Evolutionary conservation across 2,113 vertebrate species (phyloP), one percentile per base, ranked within the genome.

Genomic region (Heloderma charlesbogerti): DNA sequence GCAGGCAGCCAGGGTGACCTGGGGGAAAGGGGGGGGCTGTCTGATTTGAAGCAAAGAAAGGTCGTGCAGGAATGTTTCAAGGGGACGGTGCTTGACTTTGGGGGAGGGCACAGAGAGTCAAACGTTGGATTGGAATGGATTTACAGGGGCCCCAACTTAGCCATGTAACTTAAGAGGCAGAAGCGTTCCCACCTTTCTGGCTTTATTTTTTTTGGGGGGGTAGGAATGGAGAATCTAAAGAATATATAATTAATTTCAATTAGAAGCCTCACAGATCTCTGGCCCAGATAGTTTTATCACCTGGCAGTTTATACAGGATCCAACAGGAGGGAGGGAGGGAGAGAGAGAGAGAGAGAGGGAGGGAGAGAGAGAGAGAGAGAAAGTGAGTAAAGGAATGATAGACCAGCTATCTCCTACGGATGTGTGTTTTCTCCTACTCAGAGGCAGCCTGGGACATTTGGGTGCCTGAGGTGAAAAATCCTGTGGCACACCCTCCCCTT

Each of bases 211-310:
- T 45, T 13, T 48, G 51, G 3, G 37, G 94, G 7, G 48, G 48
- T 3, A 94, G 94, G 96, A 97, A 96, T 96, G 93, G 96, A 96
- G 97, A 97, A 97, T 96, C 91, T 92, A 97, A 96, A 96, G 95
- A 95, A 97, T 96, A 97, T 97, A 90, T 94, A 97, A 98, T 98
- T 98, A 97, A 97, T 98, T 98, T 97, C 94, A 97, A 95, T 97
- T 97, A 96, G 92, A 96, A 95, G 91, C 86, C 85, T 95, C 77
- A 51, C 82, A 6, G 95, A 96, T 95, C 95, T 97, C 94, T 88
- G 94, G 69, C 88, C 90, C 88, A 83, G 92, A 88, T 94, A 94
- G 95, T 95, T 97, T 95, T 95, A 94, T 95, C 96, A 96, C 94
- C 93, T 95, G 95, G 92, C 87, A 79, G 0, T 84, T 86, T 95